Base-by-base conservation (phyloP, 1,140 invertebrate species). In the Stegodyphus dumicola region DNA sequence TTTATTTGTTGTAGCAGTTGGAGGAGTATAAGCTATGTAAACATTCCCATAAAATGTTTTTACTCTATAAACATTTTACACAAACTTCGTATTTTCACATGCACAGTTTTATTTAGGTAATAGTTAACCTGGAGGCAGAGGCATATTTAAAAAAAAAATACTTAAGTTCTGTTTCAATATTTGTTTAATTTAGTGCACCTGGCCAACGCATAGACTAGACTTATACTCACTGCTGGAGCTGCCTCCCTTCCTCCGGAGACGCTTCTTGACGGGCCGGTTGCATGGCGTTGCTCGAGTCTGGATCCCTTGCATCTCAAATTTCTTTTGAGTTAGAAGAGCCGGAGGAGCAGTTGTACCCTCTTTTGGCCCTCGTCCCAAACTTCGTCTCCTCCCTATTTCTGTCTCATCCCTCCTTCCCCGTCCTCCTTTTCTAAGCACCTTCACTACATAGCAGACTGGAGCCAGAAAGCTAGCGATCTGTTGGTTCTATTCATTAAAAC, bases 281-380 rank as follows among this genome's bases (percentile, higher is more conserved):
- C 84, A 86, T 73, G 84, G 84, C 48, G 84, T 86, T 7, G 84
- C 84, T 18, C 84, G 66, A 7, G 84, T 86, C 76, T 86, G 84
- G 53, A 78, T 78, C 66, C 84, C 84, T 66, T 86, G 84, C 84
- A 86, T 86, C 75, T 53, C 67, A 60, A 73, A 18, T 60, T 65
- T 6, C 73, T 66, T 76, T 76, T 75, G 76, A 78, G 54, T 52
- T 75, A 49, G 15, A 75, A 10, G 79, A 75, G n/a, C 52, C 70
- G 18, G 48, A 64, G 53, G 52, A 74, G 79, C 56, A 65, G 70
- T 66, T 18, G 48, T 71, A 83, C 60, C 70, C 79, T 74, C 71
- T 81, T 78, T 86, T 86, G 84, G 84, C 75, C 84, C 76, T 18
- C 11, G 49, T 48, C 81, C 81, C 71, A 70, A 83, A 73, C 69